Evolutionary conservation across 2,113 vertebrate species (phyloP).

Genomic region (Cephalopholis sonnerati): DNA sequence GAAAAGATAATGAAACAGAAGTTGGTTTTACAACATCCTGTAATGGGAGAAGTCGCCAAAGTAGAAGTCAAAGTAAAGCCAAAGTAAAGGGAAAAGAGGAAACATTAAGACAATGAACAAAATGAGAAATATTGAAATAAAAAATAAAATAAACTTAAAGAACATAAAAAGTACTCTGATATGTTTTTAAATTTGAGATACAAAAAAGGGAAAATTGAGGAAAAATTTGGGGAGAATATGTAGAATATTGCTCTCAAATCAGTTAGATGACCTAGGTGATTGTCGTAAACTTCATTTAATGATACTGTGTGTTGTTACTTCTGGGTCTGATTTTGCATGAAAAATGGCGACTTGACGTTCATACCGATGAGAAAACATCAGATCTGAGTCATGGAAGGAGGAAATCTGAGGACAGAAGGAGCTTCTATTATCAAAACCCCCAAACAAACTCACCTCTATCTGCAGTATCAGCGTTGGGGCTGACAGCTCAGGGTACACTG

Average conservation of each 20-base stretch:
- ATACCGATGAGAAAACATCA: background rate
- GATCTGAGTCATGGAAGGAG: background rate
- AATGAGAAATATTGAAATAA: too few relatives aligned
- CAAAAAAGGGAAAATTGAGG: too few relatives aligned
- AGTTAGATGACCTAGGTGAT: too few relatives aligned
- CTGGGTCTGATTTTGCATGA: background rate
- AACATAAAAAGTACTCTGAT: too few relatives aligned
- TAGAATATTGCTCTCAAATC: too few relatives aligned
- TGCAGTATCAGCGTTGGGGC: background rate
- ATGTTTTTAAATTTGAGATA: too few relatives aligned
- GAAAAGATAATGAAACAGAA: background rate
- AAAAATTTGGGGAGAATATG: too few relatives aligned
- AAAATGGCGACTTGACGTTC: background rate
- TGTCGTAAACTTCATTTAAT: background rate
- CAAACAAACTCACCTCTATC: background rate
- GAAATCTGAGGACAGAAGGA: background rate
- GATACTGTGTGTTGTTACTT: background rate
- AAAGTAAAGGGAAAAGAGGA: too few relatives aligned
- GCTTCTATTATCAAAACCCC: fast-evolving
- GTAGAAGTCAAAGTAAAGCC: too few relatives aligned
- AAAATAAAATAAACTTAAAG: too few relatives aligned
- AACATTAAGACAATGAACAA: too few relatives aligned
- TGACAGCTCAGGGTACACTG: background rate
- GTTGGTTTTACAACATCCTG: background rate
- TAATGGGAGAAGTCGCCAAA: too few relatives aligned